phyloP scores from a whole-genome alignment of 2,797 vertebrate species.

The Caiman crocodilus region DNA sequence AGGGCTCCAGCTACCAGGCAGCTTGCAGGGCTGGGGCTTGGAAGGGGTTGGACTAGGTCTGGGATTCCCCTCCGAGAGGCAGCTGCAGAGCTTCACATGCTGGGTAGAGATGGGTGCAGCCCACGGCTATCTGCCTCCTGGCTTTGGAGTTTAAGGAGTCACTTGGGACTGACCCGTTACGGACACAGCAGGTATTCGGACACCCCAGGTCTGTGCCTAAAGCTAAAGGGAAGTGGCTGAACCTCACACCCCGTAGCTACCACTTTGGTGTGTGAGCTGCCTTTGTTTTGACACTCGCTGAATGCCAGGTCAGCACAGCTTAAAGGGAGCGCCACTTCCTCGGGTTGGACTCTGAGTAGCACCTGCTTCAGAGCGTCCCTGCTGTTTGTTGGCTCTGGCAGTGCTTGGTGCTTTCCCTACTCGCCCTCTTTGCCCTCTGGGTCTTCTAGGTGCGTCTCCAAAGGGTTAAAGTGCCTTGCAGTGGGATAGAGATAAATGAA shows the following conservation, averaged over 20 bases:
- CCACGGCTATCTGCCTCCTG: not conserved
- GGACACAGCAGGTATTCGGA: too few species aligned
- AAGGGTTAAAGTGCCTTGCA: not conserved
- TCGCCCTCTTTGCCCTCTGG: not conserved
- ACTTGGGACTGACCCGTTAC: too few species aligned
- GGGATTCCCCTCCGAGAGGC: not conserved
- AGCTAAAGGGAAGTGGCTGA: not conserved
- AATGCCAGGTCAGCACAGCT: not conserved
- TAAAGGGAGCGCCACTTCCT: not conserved
- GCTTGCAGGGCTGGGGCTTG: not conserved
- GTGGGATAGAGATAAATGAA: not conserved
- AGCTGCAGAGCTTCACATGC: rapidly evolving
- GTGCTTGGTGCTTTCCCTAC: not conserved
- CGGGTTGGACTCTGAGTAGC: not conserved
- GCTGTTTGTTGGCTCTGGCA: not conserved
- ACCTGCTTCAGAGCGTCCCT: not conserved
- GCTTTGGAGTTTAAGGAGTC: rapidly evolving
- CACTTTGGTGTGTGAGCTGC: not conserved
- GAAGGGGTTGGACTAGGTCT: not conserved
- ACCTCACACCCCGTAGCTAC: not conserved
- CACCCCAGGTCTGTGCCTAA: too few species aligned
- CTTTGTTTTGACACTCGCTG: not conserved
- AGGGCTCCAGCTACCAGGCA: not conserved
- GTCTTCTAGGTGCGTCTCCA: not conserved
- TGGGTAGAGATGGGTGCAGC: not conserved